phyloP scores from a whole-genome alignment of 2,113 vertebrate genomes.

The Hucho hucho region DNA sequence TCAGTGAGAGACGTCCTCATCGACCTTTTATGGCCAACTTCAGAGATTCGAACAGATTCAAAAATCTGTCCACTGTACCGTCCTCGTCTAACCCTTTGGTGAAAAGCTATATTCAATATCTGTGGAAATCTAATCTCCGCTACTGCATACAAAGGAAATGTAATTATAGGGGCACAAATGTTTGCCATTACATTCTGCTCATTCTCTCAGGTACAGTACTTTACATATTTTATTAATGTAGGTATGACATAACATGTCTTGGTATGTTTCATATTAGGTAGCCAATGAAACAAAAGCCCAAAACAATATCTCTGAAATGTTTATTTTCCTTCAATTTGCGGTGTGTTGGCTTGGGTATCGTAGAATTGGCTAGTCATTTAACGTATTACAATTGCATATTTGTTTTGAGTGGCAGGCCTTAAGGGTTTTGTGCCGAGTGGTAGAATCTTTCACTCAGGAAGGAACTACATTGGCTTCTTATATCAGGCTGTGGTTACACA shows the following conservation, averaged over 20 bases:
- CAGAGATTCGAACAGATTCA: slow-evolving; percentile 16
- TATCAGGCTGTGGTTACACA: slow-evolving; percentile 22
- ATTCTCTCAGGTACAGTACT: slow-evolving; percentile 21
- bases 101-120: background rate
- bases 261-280: slow-evolving; percentile 10
- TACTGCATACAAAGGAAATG: slow-evolving; percentile 28
- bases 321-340: no score
- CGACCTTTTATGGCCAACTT: slow-evolving; percentile 32
- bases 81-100: slow-evolving; percentile 12
- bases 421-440: background rate
- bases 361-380: background rate
- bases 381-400: background rate
- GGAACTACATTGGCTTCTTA: slow-evolving; percentile 1
- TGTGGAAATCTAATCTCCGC: slow-evolving; percentile 32
- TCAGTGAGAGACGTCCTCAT: slow-evolving; percentile 18
- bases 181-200: slow-evolving; percentile 20
- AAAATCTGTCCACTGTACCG: slow-evolving; percentile 14
- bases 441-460: slow-evolving; percentile 1
- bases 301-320: no score
- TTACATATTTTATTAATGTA: slow-evolving; percentile 28
- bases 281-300: no score
- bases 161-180: slow-evolving; percentile 38
- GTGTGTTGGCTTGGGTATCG: background rate
- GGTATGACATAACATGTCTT: slow-evolving; percentile 50
- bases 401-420: slow-evolving; percentile 39